Percentiles rank a stretch among this genome's conserved stretches.
These are phyloP conservation scores for Stenotaenia linearis DNA, from an alignment of 2,888 invertebrate species.

Conservation along the genomic window DNA sequence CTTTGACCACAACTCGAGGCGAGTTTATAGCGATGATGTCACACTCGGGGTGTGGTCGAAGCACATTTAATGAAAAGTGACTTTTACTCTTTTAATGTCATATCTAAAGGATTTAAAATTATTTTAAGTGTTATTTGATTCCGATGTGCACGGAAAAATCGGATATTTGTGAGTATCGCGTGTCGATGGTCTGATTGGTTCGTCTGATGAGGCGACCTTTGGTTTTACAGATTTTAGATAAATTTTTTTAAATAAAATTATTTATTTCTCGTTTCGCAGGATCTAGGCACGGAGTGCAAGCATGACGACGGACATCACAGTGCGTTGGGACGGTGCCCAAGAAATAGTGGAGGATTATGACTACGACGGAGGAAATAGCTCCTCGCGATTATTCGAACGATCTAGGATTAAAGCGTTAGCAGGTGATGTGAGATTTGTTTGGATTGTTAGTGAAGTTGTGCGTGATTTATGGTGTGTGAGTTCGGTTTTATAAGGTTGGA, in stretches of 20 bases:
- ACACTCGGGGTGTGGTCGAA: constrained; percentile 3
- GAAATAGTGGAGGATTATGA: constrained; percentile 96
- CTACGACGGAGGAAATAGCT: constrained; percentile 98
- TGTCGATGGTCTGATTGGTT: background rate
- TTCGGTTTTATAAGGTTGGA: no score
- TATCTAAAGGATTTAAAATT: background rate
- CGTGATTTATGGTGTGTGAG: background rate
- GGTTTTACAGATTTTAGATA: no score
- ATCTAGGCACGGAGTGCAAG: constrained; percentile 36
- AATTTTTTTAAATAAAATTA: background rate
- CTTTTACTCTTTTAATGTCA: background rate
- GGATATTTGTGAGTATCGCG: background rate
- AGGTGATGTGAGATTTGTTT: constrained; percentile 57
- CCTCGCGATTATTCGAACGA: constrained; percentile 97
- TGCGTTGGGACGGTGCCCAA: constrained; percentile 89
- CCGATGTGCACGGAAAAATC: background rate
- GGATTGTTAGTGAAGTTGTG: background rate
- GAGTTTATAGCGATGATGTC: constrained; percentile 20
- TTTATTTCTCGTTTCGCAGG: constrained; percentile 30
- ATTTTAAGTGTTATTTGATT: background rate
- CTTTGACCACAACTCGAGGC: constrained; percentile 7
- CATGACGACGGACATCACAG: constrained; percentile 97
- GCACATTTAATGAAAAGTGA: background rate
- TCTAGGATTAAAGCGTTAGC: constrained; percentile 98
- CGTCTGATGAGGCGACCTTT: background rate